A percentile compares a stretch with the other conserved stretches of the same genome.
These are phyloP conservation scores for Ailurus styani DNA, from an alignment of 2,113 vertebrate species.

Conservation along the genomic window DNA sequence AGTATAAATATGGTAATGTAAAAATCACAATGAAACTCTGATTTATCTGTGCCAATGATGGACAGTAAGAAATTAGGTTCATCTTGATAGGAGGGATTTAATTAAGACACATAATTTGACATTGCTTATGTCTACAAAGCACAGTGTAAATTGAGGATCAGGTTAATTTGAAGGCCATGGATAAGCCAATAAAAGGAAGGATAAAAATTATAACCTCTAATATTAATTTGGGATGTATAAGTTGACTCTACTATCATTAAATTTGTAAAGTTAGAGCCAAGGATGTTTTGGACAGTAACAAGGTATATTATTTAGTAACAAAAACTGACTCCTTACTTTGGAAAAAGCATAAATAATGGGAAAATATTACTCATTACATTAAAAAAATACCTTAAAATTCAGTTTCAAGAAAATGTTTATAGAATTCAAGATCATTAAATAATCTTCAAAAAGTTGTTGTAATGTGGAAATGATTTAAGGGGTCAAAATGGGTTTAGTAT, in stretches of 20 bases:
- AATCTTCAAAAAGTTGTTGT: neutral
- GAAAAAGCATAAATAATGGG: neutral
- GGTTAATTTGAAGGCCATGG: conserved; percentile 19
- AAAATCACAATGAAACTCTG: neutral
- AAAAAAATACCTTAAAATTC: neutral
- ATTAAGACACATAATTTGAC: conserved; percentile 48
- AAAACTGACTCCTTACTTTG: neutral
- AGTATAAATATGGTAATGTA: neutral
- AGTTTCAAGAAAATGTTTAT: neutral
- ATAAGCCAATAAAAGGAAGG: neutral
- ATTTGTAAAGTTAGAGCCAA: neutral
- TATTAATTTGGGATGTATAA: conserved; percentile 29
- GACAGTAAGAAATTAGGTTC: neutral
- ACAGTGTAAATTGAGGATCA: conserved; percentile 25
- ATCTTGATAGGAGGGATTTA: conserved; percentile 32
- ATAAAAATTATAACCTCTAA: neutral
- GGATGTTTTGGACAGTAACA: neutral
- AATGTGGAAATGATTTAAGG: neutral
- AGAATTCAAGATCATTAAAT: neutral
- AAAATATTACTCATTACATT: neutral
- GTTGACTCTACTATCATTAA: conserved; percentile 1
- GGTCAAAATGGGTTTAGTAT: neutral
- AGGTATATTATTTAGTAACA: neutral
- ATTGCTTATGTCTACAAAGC: conserved; percentile 25
- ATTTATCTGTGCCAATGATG: neutral